Base-by-base conservation (phyloP, 2,113 vertebrate genomes). In the Turdus rufiventris region DNA sequence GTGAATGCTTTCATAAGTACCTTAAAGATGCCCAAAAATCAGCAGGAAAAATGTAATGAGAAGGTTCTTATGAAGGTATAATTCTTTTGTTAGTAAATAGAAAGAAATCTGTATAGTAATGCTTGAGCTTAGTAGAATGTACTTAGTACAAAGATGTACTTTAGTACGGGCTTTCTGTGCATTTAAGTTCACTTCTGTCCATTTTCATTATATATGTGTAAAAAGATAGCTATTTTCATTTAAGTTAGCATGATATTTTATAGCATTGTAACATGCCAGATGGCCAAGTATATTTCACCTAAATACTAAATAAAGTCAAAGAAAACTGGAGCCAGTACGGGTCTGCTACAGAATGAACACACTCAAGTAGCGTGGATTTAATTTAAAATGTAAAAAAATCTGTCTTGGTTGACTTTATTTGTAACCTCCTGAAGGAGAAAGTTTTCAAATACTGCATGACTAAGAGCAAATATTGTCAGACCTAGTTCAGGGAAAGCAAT, bases 381-480 rank as follows among this genome's bases (percentile, higher is more conserved):
- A 77, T 83, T 38, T 88, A 50, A 85, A 95, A 60, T 29, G 13
- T 38, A 33, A 63, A 94, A 86, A 43, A 67, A 47, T 47, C 34
- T 78, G 45, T 54, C 24, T 81, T 67, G 34, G 17, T n/a, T 65
- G 92, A 28, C 58, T 17, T 66, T 91, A 38, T 62, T 81, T 94
- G 12, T 53, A 81, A 87, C 53, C 38, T 88, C 5, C 31, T 85
- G n/a, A 68, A 81, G 80, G 85, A 50, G 42, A 58, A 72, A 48
- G 25, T 79, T 85, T 91, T 78, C 36, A 65, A 91, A 77, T 78
- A 57, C n/a, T 68, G 5, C 51, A 40, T 88, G 66, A 85, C 40
- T 77, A 81, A 91, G 76, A 68, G 47, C 86, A 96, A 94, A 85
- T 53, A 56, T 34, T 48, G 51, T 93, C 70, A 86, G 63, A 76